Conservation (phyloP, 2,888 invertebrate species). For the Trichogramma dendrolimi region DNA sequence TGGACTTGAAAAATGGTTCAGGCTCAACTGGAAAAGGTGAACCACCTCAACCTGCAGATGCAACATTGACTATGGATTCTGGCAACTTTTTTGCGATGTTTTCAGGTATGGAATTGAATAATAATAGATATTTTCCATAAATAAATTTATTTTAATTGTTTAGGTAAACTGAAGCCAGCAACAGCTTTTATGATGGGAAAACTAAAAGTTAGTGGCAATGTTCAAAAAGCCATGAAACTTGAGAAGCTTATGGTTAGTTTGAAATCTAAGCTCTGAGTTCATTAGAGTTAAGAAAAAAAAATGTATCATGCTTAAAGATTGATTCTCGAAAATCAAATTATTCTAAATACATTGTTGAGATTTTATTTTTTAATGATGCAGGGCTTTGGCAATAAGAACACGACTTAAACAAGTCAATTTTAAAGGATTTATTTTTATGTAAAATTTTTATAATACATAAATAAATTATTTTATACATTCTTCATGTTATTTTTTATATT, state of each 20-base stretch:
- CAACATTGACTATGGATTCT: conserved; percentile 78
- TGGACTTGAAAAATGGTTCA: conserved; percentile 84
- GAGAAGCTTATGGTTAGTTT: conserved; percentile 82
- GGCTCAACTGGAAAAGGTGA: conserved; percentile 78
- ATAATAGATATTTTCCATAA: conserved; percentile 2
- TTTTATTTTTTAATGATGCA: conserved; percentile 7
- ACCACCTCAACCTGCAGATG: conserved; percentile 66
- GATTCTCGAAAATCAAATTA: conserved; percentile 8
- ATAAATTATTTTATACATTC: conserved; percentile 25
- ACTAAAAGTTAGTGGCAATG: conserved; percentile 85
- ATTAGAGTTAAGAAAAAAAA: conserved; percentile 27
- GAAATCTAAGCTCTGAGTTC: conserved; percentile 61
- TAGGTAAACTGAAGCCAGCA: conserved; percentile 84
- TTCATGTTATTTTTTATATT: conserved; percentile 1
- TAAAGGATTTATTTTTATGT: conserved; percentile 20
- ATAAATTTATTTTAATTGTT: conserved; percentile 24
- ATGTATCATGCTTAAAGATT: neutral
- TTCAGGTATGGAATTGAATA: conserved; percentile 54
- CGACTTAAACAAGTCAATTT: conserved; percentile 5
- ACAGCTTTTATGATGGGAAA: conserved; percentile 95
- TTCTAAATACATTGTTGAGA: conserved; percentile 13
- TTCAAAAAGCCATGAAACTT: conserved; percentile 91
- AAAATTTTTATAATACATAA: conserved; percentile 23
- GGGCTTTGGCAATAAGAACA: conserved; percentile 8
- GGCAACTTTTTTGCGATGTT: conserved; percentile 78